Conservation (phyloP, 2,888 invertebrate species). For the Teleiodes luculella region DNA sequence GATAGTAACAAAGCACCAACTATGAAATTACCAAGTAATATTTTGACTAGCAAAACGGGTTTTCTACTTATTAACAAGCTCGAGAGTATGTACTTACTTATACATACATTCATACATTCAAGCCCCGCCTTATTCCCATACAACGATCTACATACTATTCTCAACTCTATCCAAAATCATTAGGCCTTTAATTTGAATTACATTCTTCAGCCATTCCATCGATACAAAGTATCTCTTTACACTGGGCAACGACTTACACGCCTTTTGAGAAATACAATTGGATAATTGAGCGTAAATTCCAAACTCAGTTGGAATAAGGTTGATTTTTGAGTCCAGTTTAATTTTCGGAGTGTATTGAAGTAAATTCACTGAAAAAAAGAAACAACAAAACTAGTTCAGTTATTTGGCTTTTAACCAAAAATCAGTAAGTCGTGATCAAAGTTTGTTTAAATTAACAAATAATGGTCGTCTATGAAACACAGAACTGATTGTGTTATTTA, state of each 20-base stretch:
- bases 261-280: background rate
- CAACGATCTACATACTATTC: conserved; percentile 51
- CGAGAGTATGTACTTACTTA: conserved; percentile 35
- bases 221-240: conserved; percentile 61
- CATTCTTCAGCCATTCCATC: conserved; percentile 65
- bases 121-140: conserved; percentile 72
- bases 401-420: too few relatives aligned
- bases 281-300: background rate
- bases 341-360: conserved; percentile 27
- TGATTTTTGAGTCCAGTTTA: conserved; percentile 9
- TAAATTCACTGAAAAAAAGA: too few relatives aligned
- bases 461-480: too few relatives aligned
- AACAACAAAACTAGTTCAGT: too few relatives aligned
- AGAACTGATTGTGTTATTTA: too few relatives aligned
- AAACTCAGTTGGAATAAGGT: conserved; percentile 34
- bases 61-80: conserved; percentile 51
- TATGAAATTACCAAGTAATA: conserved; percentile 2
- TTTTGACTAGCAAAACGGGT: conserved; percentile 21
- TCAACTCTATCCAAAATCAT: conserved; percentile 47
- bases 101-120: conserved; percentile 54
- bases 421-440: too few relatives aligned
- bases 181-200: conserved; percentile 64
- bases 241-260: conserved; percentile 35
- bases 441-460: too few relatives aligned
- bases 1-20: background rate